Conservation (phyloP, 1,140 invertebrate species). For the Apis mellifera region Amel_HAv3.1 CM009938.2:2549501-2550000, state of each 20-base stretch:
- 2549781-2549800: constrained; percentile 11
- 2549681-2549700: background rate
- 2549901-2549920: background rate
- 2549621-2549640: constrained; percentile 4
- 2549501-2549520: background rate
- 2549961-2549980: background rate
- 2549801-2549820: constrained; percentile 29
- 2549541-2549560: background rate
- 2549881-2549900: background rate
- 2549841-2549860: constrained; percentile 29
- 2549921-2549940: background rate
- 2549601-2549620: background rate
- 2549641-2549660: constrained; percentile 34
- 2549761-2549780: constrained; percentile 19
- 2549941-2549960: no score
- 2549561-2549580: background rate
- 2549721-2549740: constrained; percentile 24
- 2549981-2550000: background rate
- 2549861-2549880: background rate
- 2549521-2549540: background rate
- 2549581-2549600: background rate
- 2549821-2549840: background rate
- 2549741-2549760: background rate
- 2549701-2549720: background rate
- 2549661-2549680: constrained; percentile 31